Evolutionary conservation across 35 echinoderm and acorn worm genomes (phyloP).

Genomic region (Apostichopus californicus): DNA sequence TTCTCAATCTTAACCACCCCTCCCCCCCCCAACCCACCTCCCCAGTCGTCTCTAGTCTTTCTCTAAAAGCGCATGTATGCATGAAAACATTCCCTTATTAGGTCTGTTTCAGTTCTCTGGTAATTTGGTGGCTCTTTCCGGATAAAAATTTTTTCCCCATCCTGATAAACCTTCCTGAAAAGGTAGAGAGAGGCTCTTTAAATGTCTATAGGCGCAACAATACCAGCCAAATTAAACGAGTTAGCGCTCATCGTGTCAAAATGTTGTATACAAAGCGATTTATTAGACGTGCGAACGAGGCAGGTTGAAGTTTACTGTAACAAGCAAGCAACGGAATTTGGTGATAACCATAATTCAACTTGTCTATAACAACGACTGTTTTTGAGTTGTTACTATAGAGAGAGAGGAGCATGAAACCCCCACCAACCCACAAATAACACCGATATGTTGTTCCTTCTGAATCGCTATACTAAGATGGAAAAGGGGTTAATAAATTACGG

Average conservation of each 20-base stretch:
- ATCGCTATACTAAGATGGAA: not conserved
- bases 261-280: slow-evolving; percentile 42
- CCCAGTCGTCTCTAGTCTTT: too few species aligned
- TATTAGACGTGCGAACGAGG: slow-evolving; percentile 30
- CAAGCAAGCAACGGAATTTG: slow-evolving; percentile 45
- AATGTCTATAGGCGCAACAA: not conserved
- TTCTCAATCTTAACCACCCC: too few species aligned
- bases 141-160: too few species aligned
- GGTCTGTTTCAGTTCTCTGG: too few species aligned
- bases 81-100: too few species aligned
- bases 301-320: slow-evolving; percentile 47
- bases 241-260: slow-evolving; percentile 14
- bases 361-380: slow-evolving; percentile 36
- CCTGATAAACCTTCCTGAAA: too few species aligned
- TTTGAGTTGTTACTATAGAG: slow-evolving; percentile 2
- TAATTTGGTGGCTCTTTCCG: too few species aligned
- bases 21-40: too few species aligned
- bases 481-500: not conserved
- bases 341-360: slow-evolving; percentile 43
- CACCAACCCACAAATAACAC: not conserved
- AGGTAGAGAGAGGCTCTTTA: not conserved
- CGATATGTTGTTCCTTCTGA: not conserved
- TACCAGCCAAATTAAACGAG: slow-evolving; percentile 19
- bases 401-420: not conserved
- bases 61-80: too few species aligned